Percentiles rank a stretch among this genome's conserved stretches.
phyloP scores from a whole-genome alignment of 92 coral and sea anemone species.

The Bergia sp. region DNA sequence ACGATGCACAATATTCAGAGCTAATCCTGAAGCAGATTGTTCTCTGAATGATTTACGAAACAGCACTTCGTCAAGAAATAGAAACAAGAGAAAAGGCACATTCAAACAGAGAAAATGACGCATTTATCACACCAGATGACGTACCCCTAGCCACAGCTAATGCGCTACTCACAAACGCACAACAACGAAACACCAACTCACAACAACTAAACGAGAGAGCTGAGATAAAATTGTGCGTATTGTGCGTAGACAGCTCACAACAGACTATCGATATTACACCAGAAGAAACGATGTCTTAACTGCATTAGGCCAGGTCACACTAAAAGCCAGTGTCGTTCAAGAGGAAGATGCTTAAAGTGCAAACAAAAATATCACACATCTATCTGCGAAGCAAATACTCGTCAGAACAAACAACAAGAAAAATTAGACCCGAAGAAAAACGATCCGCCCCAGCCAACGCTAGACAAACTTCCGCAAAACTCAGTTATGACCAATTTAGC shows the following conservation, averaged over 20 bases:
- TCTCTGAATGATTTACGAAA: constrained; percentile 40
- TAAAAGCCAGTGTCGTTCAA: constrained; percentile 46
- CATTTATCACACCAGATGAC: neutral
- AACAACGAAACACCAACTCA: neutral
- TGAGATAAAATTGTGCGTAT: neutral
- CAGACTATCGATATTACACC: constrained; percentile 21
- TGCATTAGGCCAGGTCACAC: constrained; percentile 49
- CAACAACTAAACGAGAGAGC: neutral
- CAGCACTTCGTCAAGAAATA: constrained; percentile 53
- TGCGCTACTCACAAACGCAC: neutral
- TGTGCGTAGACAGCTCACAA: neutral
- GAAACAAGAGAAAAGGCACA: constrained; percentile 51
- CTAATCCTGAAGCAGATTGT: constrained; percentile 50
- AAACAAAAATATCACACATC: constrained; percentile 60
- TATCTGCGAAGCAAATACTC: constrained; percentile 33
- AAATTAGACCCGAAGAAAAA: too few species aligned
- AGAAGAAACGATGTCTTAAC: constrained; percentile 53
- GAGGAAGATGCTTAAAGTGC: constrained; percentile 56
- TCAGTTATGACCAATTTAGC: too few species aligned
- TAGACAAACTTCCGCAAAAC: too few species aligned
- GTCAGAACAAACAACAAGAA: too few species aligned
- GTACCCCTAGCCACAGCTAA: neutral
- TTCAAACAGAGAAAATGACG: neutral
- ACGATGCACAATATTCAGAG: constrained; percentile 36
- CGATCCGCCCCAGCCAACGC: too few species aligned